Evolutionary conservation across 2,113 vertebrate species (phyloP).

Genomic region (Tragulus kanchil): DNA sequence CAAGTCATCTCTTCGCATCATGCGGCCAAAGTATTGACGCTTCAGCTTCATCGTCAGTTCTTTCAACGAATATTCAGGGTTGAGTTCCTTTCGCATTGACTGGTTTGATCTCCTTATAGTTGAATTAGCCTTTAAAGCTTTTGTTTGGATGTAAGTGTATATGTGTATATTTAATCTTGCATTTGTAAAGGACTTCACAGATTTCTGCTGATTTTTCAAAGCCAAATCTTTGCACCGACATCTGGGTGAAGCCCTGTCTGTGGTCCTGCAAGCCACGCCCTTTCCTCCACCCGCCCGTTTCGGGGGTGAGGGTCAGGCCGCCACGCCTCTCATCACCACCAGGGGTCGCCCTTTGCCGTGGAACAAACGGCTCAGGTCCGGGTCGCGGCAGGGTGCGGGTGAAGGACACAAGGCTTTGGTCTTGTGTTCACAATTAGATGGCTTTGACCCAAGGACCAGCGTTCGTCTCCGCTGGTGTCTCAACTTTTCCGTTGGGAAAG

Average conservation of each 20-base stretch:
- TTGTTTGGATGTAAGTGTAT: neutral
- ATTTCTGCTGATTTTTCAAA: neutral
- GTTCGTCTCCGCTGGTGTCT: neutral
- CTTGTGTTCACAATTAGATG: neutral
- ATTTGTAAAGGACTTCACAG: neutral
- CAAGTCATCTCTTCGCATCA: no score
- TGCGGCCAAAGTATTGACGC: no score
- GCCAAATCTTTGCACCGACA: neutral
- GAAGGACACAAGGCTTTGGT: neutral
- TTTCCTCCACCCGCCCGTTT: neutral
- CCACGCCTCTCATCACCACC: neutral
- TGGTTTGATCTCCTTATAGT: neutral
- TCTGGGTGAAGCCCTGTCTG: neutral
- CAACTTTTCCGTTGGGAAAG: conserved; percentile 5
- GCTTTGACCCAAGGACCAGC: neutral
- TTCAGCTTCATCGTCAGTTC: no score
- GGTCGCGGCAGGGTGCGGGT: rapidly evolving
- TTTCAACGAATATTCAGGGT: no score
- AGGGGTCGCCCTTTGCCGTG: conserved; percentile 38
- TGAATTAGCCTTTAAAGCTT: neutral
- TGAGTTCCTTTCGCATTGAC: no score
- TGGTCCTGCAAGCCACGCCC: neutral
- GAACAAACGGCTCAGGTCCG: neutral
- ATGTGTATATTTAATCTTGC: neutral
- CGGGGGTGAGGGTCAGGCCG: neutral